Conservation (phyloP, 2,888 invertebrate species). For the Tipula lateralis region DNA sequence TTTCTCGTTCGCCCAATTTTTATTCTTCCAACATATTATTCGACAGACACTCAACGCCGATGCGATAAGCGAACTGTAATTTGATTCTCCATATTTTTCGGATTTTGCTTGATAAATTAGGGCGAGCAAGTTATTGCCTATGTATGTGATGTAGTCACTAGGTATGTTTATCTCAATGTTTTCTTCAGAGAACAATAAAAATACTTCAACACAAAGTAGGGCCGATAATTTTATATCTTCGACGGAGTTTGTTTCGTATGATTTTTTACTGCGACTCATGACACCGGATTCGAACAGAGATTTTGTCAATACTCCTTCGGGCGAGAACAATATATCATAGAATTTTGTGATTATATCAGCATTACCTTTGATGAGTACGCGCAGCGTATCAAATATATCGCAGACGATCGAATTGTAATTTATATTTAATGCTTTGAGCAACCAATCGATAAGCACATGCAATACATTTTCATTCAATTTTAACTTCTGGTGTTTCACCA, state of each 20-base stretch:
- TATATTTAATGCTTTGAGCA: conserved; percentile 48
- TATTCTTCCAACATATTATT: conserved; percentile 41
- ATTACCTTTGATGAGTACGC: conserved; percentile 36
- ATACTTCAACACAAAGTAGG: conserved; percentile 37
- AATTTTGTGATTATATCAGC: conserved; percentile 33
- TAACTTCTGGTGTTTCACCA: conserved; percentile 55
- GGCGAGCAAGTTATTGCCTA: background rate
- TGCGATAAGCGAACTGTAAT: conserved; percentile 35
- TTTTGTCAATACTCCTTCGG: conserved; percentile 36
- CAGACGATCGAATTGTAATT: conserved; percentile 36
- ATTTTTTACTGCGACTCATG: conserved; percentile 29
- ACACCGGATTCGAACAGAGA: conserved; percentile 30
- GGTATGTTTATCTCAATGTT: background rate
- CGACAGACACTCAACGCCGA: conserved; percentile 38
- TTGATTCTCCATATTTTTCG: conserved; percentile 3
- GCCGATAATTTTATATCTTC: conserved; percentile 38
- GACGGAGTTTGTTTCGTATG: conserved; percentile 35
- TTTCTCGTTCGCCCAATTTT: conserved; percentile 42
- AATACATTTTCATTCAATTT: conserved; percentile 45
- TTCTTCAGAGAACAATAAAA: conserved; percentile 34
- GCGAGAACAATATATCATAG: conserved; percentile 36
- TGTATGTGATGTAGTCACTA: background rate
- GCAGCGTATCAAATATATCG: conserved; percentile 37
- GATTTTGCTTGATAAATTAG: background rate
- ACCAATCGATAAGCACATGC: conserved; percentile 49